Evolutionary conservation across 2,797 vertebrate species (phyloP).

Genomic region (Sebastes hubbsi): DNA sequence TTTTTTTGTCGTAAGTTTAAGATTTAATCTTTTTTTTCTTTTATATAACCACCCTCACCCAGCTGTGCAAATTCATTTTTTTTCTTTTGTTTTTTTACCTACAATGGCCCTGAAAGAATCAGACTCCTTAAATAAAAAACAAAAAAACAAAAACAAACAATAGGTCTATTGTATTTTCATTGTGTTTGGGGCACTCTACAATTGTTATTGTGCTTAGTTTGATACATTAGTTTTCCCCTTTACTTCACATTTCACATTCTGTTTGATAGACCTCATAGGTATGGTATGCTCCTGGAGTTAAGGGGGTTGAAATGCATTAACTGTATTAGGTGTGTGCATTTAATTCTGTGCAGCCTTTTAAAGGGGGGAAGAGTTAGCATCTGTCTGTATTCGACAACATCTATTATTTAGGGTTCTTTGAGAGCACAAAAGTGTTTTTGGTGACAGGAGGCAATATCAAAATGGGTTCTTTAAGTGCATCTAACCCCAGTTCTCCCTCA

Average conservation of each 20-base stretch:
- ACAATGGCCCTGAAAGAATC: not conserved
- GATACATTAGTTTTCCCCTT: not conserved
- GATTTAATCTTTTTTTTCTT: not conserved
- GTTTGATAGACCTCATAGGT: not conserved
- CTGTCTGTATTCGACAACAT: conserved; percentile 68
- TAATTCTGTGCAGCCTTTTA: conserved; percentile 67
- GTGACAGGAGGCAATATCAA: conserved; percentile 66
- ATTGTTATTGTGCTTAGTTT: not conserved
- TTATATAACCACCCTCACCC: no score
- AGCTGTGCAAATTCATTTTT: no score
- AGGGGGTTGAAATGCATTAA: conserved; percentile 62
- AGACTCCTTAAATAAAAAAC: no score
- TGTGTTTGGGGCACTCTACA: not conserved
- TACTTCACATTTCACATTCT: conserved; percentile 4
- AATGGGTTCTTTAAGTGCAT: conserved; percentile 73
- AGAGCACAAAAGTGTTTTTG: conserved; percentile 72
- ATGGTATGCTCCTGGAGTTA: not conserved
- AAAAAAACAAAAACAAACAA: no score
- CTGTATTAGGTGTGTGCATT: conserved; percentile 72
- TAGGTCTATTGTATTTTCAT: not conserved
- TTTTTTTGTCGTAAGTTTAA: not conserved
- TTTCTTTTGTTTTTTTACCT: not conserved
- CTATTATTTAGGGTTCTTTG: conserved; percentile 81
- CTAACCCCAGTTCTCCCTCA: conserved; percentile 32
- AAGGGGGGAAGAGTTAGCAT: conserved; percentile 27